These are phyloP conservation scores for Chironomus riparius DNA, from an alignment of 2,888 invertebrate species.

Conservation along the genomic window DNA sequence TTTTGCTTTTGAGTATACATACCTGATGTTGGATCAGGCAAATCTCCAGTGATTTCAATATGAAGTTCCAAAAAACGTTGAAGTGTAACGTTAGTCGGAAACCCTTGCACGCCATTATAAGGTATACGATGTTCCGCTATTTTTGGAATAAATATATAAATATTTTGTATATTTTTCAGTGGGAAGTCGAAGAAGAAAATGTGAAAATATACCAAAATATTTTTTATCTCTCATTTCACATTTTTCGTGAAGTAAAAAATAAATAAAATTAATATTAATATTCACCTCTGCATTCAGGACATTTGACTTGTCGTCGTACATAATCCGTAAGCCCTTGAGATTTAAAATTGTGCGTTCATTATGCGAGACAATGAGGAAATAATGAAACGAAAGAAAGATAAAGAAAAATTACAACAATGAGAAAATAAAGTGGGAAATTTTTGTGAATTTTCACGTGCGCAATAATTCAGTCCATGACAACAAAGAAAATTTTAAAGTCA, in stretches of 20 bases:
- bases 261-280: background rate
- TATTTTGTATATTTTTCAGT: too few relatives aligned
- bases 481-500: too few relatives aligned
- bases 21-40: conserved; percentile 81
- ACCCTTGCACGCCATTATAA: conserved; percentile 87
- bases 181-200: background rate
- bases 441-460: background rate
- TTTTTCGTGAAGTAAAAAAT: background rate
- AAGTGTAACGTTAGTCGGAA: conserved; percentile 92
- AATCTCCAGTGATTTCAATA: conserved; percentile 82
- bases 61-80: conserved; percentile 91
- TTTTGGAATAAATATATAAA: too few relatives aligned
- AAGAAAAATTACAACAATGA: background rate
- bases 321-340: conserved; percentile 66
- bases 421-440: background rate
- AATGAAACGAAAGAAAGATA: background rate
- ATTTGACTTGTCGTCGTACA: conserved; percentile 90
- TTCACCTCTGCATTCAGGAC: conserved; percentile 80
- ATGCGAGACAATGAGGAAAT: background rate
- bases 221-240: background rate
- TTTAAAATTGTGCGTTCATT: background rate
- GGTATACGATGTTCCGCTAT: conserved; percentile 88
- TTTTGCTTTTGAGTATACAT: too few relatives aligned
- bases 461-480: background rate
- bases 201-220: background rate